Percentiles rank a stretch among this genome's conserved stretches.
phyloP scores from a whole-genome alignment of 92 coral and sea anemone species.

The Phenganax marumi region DNA sequence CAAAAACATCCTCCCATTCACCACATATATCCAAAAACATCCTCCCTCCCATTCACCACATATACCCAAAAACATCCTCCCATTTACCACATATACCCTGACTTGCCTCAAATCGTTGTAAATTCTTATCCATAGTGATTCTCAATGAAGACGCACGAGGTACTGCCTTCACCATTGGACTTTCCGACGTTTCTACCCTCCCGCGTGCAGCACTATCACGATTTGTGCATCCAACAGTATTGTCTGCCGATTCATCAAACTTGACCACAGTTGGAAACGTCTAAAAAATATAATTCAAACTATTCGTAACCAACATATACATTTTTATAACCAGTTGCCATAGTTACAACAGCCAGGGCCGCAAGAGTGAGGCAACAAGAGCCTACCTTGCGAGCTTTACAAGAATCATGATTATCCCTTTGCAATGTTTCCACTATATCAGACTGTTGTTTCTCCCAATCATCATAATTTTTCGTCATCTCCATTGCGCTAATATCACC shows the following conservation, averaged over 20 bases:
- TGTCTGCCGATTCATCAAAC: too few species aligned
- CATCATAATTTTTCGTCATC: constrained; percentile 3
- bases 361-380: too few species aligned
- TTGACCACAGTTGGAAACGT: too few species aligned
- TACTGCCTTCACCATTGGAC: not conserved
- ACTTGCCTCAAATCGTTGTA: constrained; percentile 8
- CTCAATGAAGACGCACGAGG: constrained; percentile 5
- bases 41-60: not conserved
- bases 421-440: not conserved
- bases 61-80: not conserved
- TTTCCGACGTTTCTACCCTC: not conserved
- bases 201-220: not conserved
- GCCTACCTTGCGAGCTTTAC: too few species aligned
- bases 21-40: not conserved
- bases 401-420: not conserved
- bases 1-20: too few species aligned
- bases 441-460: constrained; percentile 1
- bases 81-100: not conserved
- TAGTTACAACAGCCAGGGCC: too few species aligned
- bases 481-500: constrained; percentile 8
- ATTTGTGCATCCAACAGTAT: too few species aligned
- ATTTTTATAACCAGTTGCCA: too few species aligned
- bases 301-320: too few species aligned
- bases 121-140: constrained; percentile 10
- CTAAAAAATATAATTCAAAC: too few species aligned